Evolutionary conservation across 2,113 vertebrate species (phyloP).

Genomic region (Pelobates fuscus): DNA sequence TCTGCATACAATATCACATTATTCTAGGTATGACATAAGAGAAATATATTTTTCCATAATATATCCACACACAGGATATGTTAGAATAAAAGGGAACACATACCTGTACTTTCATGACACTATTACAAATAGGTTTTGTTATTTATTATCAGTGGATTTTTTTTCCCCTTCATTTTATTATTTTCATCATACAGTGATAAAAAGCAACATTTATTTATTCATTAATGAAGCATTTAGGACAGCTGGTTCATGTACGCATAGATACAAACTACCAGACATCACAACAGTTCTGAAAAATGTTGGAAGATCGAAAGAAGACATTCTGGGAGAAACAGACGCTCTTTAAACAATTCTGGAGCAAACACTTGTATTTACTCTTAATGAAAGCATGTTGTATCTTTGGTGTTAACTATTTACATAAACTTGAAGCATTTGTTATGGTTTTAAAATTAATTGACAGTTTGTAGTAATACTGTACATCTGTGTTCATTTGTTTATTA

Average conservation of each 20-base stretch:
- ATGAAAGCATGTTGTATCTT: constrained; percentile 34
- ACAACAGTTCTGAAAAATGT: constrained; percentile 27
- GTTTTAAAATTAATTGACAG: constrained; percentile 11
- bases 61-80: too few relatives aligned
- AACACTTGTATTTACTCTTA: constrained; percentile 33
- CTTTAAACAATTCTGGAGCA: constrained; percentile 30
- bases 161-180: background rate
- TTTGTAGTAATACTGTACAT: constrained; percentile 26
- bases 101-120: too few relatives aligned
- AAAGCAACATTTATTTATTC: background rate
- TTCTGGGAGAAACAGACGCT: constrained; percentile 40
- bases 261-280: constrained; percentile 15
- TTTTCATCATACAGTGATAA: background rate
- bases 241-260: constrained; percentile 27
- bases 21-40: too few relatives aligned
- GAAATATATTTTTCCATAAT: too few relatives aligned
- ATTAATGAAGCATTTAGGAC: constrained; percentile 4
- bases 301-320: constrained; percentile 34
- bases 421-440: constrained; percentile 33
- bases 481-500: constrained; percentile 3
- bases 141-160: background rate
- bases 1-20: too few relatives aligned
- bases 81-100: too few relatives aligned
- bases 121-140: background rate
- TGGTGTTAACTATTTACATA: constrained; percentile 28